Conservation (phyloP, 2,888 invertebrate genomes). For the Coecobrya sp. region DNA sequence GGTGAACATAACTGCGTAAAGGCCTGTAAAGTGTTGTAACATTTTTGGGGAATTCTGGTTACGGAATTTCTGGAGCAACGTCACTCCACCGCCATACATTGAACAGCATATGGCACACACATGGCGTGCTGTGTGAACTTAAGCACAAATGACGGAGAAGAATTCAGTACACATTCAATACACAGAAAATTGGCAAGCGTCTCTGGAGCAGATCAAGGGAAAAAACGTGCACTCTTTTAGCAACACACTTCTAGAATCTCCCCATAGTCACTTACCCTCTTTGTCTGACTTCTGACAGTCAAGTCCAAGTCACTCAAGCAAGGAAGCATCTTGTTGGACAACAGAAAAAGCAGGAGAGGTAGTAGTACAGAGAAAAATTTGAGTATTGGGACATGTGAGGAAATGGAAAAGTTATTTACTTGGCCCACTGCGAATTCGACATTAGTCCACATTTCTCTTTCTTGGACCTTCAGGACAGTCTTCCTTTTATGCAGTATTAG, state of each 20-base stretch:
- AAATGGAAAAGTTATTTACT: conserved; percentile 81
- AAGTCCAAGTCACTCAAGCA: conserved; percentile 66
- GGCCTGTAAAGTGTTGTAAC: background rate
- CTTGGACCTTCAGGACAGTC: conserved; percentile 35
- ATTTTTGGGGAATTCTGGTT: background rate
- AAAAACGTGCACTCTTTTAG: conserved; percentile 54
- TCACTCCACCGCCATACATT: background rate
- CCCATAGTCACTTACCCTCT: conserved; percentile 43
- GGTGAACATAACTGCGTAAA: background rate
- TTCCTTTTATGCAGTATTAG: background rate
- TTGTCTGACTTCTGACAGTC: conserved; percentile 65
- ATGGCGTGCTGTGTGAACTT: conserved; percentile 31
- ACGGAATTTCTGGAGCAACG: background rate
- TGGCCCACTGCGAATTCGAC: conserved; percentile 71
- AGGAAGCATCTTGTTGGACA: conserved; percentile 67
- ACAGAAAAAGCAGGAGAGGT: conserved; percentile 5
- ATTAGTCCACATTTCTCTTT: conserved; percentile 53
- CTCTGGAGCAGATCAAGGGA: conserved; percentile 16
- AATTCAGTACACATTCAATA: conserved; percentile 6
- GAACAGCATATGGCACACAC: conserved; percentile 10
- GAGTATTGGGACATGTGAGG: conserved; percentile 74
- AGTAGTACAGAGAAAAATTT: conserved; percentile 54
- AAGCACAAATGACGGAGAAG: conserved; percentile 32
- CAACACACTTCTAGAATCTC: conserved; percentile 38
- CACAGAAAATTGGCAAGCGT: conserved; percentile 63